Evolutionary conservation across 1,140 invertebrate species (phyloP).

Genomic region (Condylostylus longicornis): DNA sequence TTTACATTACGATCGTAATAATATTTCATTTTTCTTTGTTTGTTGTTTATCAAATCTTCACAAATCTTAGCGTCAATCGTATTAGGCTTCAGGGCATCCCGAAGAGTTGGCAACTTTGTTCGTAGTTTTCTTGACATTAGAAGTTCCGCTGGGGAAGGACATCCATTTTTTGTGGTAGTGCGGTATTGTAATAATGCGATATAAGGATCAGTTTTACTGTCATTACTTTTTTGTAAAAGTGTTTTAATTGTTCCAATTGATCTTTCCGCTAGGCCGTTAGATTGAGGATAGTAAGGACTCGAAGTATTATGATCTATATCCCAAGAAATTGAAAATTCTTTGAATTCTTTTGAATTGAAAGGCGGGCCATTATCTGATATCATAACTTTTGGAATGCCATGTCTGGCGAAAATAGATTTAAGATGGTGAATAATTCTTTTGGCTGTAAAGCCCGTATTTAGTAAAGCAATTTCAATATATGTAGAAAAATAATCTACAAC

Average conservation of each 20-base stretch:
- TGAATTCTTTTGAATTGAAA: slow-evolving; percentile 5
- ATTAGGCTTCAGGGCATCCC: too few relatives aligned
- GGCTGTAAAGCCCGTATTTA: slow-evolving; percentile 1
- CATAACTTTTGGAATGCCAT: slow-evolving; percentile 6
- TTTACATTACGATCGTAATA: too few relatives aligned
- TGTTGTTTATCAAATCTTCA: too few relatives aligned
- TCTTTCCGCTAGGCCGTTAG: slow-evolving; percentile 8
- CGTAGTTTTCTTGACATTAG: slow-evolving; percentile 8
- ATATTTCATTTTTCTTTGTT: too few relatives aligned
- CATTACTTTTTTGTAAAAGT: slow-evolving; percentile 3
- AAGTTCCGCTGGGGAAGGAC: slow-evolving; percentile 8
- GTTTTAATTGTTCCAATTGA: slow-evolving; percentile 2
- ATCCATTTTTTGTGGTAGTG: slow-evolving; percentile 8
- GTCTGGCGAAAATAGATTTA: slow-evolving; percentile 8
- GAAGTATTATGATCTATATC: neutral
- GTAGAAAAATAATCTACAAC: slow-evolving; percentile 12
- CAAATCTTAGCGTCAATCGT: too few relatives aligned
- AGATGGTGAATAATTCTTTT: slow-evolving; percentile 1
- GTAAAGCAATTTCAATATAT: slow-evolving; percentile 6
- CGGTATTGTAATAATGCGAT: slow-evolving; percentile 8
- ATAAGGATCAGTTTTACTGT: slow-evolving; percentile 8
- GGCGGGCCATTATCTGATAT: slow-evolving; percentile 8
- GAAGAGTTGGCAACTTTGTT: too few relatives aligned
- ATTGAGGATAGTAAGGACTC: slow-evolving; percentile 2
- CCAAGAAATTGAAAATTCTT: slow-evolving; percentile 5